Conservation (phyloP, 35 echinoderm and acorn worm species). For the Stichopus chloronotus region DNA sequence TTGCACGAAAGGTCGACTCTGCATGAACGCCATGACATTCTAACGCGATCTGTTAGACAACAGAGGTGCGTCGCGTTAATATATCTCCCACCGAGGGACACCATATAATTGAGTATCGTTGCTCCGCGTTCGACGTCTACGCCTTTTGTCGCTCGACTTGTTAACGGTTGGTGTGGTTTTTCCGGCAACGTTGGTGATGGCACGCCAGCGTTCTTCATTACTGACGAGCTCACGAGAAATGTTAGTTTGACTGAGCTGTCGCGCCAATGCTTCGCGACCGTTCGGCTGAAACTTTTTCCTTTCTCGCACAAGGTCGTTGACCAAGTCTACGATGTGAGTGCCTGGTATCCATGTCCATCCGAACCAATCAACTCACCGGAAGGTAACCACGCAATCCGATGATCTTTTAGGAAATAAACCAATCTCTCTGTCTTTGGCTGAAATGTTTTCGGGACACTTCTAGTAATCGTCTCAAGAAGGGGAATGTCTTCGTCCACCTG, state of each 20-base stretch:
- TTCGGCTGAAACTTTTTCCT: not conserved
- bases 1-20: not conserved
- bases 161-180: not conserved
- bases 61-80: not conserved
- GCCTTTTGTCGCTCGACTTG: not conserved
- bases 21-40: not conserved
- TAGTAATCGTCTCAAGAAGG: too few relatives aligned
- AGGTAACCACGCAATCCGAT: too few relatives aligned
- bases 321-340: not conserved
- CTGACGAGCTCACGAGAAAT: not conserved
- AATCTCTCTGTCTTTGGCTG: too few relatives aligned
- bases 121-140: too few relatives aligned
- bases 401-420: too few relatives aligned
- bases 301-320: not conserved
- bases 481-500: too few relatives aligned
- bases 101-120: not conserved
- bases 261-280: not conserved
- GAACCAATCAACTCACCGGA: not conserved
- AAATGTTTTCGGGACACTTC: too few relatives aligned
- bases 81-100: not conserved
- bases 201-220: conserved; percentile 9
- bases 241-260: not conserved
- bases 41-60: not conserved
- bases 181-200: not conserved
- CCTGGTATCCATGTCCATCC: not conserved